Evolutionary conservation across 2,888 invertebrate genomes (phyloP), one percentile per base, ranked within the genome.

Genomic region (Crocallis elinguaria): DNA sequence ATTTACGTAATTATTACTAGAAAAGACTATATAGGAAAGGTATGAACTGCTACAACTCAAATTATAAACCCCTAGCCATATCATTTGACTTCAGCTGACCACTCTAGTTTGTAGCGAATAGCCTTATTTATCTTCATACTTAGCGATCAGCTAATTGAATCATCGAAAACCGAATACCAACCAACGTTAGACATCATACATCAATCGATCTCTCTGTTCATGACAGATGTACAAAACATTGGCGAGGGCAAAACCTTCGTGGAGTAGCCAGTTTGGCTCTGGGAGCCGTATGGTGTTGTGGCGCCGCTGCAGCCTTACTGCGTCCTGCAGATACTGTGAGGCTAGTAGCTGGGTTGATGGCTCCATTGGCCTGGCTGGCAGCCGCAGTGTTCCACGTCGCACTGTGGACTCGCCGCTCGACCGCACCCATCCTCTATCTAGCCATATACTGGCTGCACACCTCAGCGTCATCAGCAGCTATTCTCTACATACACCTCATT

Each of bases 371-470:
- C 21, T 89, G 90, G 90, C 64, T 89, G 4, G 86, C 88, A 0
- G 87, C 90, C 5, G 83, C 86, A 0, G 81, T 76, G 3, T 81
- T 91, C 42, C 90, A 91, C 65, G 75, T 86, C 0, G 73, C 84
- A 0, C 74, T 91, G 9, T 88, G 88, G 88, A 79, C 77, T 1
- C 76, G 90, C 11, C 80, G 80, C 46, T 77, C 82, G 12, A 79
- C 85, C n/a, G 83, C 90, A 0, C 88, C 88, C 14, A 68, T 87
- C 51, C 82, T 91, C 25, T 91, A 89, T 69, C 81, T 91, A 21
- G 82, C 80, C n/a, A 74, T 92, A 53, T 92, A 91, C 67, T 92
- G 90, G 88, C 69, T 86, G 13, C 79, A 90, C 33, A 67, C 84
- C 0, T 71, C 86, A n/a, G 67, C 70, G 7, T 76, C 82, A 17